Percentiles rank a stretch among this genome's conserved stretches.
Evolutionary conservation across 1,140 invertebrate species (phyloP).

Genomic region (Rhagoletis zephyria): DNA sequence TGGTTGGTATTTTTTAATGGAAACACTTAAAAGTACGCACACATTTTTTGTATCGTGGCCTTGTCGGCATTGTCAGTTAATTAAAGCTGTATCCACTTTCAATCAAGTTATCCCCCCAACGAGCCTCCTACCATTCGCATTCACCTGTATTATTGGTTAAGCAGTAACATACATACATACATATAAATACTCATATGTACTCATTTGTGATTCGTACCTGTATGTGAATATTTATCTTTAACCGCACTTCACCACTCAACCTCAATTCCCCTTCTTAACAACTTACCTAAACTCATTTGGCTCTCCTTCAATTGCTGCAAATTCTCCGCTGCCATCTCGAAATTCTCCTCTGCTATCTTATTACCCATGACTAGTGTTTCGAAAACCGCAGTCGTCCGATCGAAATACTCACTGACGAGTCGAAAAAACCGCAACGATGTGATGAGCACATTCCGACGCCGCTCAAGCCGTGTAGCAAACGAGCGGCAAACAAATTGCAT

Average conservation of each 20-base stretch:
- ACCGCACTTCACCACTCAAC: not conserved
- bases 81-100: not conserved
- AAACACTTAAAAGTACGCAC: too few relatives aligned
- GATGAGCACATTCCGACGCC: constrained; percentile 83
- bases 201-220: too few relatives aligned
- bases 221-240: too few relatives aligned
- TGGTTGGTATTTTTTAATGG: too few relatives aligned
- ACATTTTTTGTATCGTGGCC: too few relatives aligned
- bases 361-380: constrained; percentile 77
- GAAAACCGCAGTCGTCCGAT: constrained; percentile 79
- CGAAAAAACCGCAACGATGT: constrained; percentile 84
- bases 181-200: not conserved
- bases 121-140: not conserved
- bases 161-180: not conserved
- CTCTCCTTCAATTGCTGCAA: constrained; percentile 76
- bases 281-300: constrained; percentile 76
- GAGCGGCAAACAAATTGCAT: constrained; percentile 87
- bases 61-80: too few relatives aligned
- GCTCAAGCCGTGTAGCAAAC: constrained; percentile 84
- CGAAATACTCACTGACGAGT: constrained; percentile 82
- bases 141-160: not conserved
- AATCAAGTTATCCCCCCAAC: not conserved
- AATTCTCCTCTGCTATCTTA: constrained; percentile 73
- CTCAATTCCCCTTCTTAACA: not conserved
- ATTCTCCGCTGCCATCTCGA: constrained; percentile 75